Evolutionary conservation across 1,140 invertebrate species (phyloP).

Genomic region (Meloidogyne floridensis): DNA sequence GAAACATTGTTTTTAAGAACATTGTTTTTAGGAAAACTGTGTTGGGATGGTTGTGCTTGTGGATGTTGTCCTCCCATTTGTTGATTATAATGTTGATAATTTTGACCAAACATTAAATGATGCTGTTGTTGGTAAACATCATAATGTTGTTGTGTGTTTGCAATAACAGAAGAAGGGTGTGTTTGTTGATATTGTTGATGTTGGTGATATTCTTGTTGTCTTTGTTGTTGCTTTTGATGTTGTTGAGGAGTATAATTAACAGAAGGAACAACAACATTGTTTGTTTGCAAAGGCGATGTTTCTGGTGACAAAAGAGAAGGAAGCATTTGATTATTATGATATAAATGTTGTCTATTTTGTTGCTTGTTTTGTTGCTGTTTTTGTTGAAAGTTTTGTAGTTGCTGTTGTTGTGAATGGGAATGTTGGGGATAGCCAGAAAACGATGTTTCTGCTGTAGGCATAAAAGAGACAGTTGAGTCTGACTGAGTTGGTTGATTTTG

Average conservation of each 20-base stretch:
- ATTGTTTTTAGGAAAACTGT: background rate
- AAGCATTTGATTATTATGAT: background rate
- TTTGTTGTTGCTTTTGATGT: background rate
- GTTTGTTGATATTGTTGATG: constrained; percentile 5
- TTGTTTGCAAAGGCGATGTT: background rate
- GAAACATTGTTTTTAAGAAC: background rate
- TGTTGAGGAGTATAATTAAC: background rate
- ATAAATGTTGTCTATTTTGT: background rate
- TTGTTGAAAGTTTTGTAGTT: constrained; percentile 1
- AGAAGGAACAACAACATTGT: background rate
- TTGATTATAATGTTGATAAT: background rate
- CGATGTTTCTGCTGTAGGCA: background rate
- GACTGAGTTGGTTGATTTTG: background rate
- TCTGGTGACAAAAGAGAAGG: background rate
- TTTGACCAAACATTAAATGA: background rate
- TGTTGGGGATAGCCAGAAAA: background rate
- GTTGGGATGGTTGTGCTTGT: background rate
- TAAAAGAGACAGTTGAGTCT: background rate
- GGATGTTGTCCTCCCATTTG: background rate
- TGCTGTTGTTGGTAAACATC: background rate
- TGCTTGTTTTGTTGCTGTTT: background rate
- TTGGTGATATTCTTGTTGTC: background rate
- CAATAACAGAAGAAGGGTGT: background rate
- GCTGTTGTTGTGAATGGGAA: background rate
- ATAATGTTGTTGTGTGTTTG: background rate